These are phyloP conservation scores for Varanus salvator DNA, from an alignment of 2,113 vertebrate species.

Conservation along the genomic window DNA sequence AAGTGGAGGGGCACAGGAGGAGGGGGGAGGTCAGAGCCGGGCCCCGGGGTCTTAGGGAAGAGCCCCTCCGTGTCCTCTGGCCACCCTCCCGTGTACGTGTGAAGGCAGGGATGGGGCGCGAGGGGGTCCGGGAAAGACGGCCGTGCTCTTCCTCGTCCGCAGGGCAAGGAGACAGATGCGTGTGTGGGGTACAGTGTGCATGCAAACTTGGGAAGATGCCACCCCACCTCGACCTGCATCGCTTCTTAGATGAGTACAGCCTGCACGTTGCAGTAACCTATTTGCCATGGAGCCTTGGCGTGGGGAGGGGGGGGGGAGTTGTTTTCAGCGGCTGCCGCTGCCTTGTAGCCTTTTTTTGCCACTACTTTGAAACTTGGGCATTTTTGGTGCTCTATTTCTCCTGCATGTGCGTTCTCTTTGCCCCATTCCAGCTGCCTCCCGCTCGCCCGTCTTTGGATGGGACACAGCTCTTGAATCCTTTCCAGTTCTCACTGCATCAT, in stretches of 20 bases:
- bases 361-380: slow-evolving; percentile 61
- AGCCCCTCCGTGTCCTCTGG: background rate
- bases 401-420: background rate
- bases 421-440: background rate
- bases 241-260: background rate
- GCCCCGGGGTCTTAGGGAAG: slow-evolving; percentile 63
- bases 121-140: background rate
- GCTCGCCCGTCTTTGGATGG: slow-evolving; percentile 55
- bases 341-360: slow-evolving; percentile 5
- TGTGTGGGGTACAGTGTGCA: background rate
- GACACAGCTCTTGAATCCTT: slow-evolving; percentile 78
- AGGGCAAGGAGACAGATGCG: background rate
- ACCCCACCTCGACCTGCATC: background rate
- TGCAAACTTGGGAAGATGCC: slow-evolving; percentile 47
- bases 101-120: background rate
- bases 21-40: background rate
- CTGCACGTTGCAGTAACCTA: slow-evolving; percentile 50
- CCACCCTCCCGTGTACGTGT: slow-evolving; percentile 14
- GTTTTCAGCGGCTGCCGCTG: background rate
- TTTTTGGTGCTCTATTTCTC: slow-evolving; percentile 21
- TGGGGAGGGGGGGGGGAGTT: background rate
- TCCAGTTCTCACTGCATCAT: slow-evolving; percentile 88
- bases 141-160: background rate
- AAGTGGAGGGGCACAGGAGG: background rate
- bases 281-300: background rate